Evolutionary conservation across 2,888 invertebrate genomes (phyloP).

Genomic region (Drosophila setosimentum): DNA sequence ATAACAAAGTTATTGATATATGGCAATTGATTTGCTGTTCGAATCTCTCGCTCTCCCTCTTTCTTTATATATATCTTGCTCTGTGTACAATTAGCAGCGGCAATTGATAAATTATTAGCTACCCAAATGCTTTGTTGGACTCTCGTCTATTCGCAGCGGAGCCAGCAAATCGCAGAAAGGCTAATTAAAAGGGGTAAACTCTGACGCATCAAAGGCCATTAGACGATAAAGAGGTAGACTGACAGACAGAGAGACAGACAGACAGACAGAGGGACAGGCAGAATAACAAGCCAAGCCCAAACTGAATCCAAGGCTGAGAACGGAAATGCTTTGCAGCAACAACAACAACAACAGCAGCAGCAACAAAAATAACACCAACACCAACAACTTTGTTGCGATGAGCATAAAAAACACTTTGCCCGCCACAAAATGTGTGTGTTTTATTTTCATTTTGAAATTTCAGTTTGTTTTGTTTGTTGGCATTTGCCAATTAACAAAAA

Average conservation of each 20-base stretch:
- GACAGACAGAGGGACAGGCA: conserved; percentile 7
- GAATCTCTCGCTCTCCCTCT: conserved; percentile 2
- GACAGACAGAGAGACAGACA: conserved; percentile 15
- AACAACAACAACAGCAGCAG: conserved; percentile 31
- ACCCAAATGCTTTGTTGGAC: conserved; percentile 14
- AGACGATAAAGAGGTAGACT: conserved; percentile 63
- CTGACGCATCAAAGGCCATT: conserved; percentile 76
- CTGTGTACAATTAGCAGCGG: conserved; percentile 38
- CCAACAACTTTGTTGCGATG: conserved; percentile 34
- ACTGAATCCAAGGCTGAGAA: conserved; percentile 65
- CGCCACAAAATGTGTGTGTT: conserved; percentile 29
- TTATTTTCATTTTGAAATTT: conserved; percentile 28
- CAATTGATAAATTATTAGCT: conserved; percentile 33
- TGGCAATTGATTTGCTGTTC: conserved; percentile 46
- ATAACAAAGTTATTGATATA: conserved; percentile 34
- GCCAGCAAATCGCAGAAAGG: conserved; percentile 23
- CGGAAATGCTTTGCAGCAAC: conserved; percentile 67
- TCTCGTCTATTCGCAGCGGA: conserved; percentile 23
- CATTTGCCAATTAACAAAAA: conserved; percentile 75
- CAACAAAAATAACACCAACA: conserved; percentile 31
- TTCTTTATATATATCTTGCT: conserved; percentile 17
- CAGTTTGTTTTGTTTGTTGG: conserved; percentile 33
- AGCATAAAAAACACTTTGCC: conserved; percentile 43
- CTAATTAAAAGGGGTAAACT: conserved; percentile 65
- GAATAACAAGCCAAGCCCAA: conserved; percentile 55